phyloP scores from a whole-genome alignment of 1,140 invertebrate genomes.

The Cyclargus thomasi region DNA sequence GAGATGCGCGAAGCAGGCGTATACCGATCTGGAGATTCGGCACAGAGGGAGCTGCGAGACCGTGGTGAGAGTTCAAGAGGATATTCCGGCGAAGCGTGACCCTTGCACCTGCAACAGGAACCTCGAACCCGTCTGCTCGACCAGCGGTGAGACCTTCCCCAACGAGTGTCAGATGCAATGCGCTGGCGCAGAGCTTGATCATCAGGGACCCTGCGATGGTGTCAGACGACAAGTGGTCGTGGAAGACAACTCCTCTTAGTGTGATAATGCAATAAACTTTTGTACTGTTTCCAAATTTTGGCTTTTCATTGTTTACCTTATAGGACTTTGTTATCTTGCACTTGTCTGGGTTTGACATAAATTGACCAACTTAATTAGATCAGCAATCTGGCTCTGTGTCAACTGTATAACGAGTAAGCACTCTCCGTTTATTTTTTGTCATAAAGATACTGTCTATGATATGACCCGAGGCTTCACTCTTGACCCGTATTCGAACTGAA shows the following conservation, averaged over 20 bases:
- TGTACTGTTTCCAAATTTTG: background rate
- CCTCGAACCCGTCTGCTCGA: conserved; percentile 36
- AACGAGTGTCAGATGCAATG: conserved; percentile 46
- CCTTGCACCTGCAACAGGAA: conserved; percentile 34
- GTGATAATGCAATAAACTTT: background rate
- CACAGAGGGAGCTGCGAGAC: conserved; percentile 26
- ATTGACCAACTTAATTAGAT: no score
- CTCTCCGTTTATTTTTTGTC: no score
- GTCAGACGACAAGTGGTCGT: background rate
- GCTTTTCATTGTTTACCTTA: background rate
- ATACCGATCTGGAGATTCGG: conserved; percentile 27
- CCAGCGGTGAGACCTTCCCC: conserved; percentile 39
- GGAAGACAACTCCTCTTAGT: background rate
- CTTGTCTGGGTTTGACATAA: no score
- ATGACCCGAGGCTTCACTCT: no score
- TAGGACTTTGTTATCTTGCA: no score
- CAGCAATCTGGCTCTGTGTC: no score
- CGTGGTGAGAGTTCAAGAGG: background rate
- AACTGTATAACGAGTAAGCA: no score
- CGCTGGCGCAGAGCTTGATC: conserved; percentile 25
- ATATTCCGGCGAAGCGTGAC: background rate
- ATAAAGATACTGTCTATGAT: no score
- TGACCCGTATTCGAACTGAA: no score
- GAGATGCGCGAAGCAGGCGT: conserved; percentile 42
- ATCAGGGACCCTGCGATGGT: conserved; percentile 28